Evolutionary conservation across 37 sponge, comb jelly and placozoan species (phyloP), one percentile per base, ranked within the genome.

Genomic region (Diacarnus erythraeanus): DNA sequence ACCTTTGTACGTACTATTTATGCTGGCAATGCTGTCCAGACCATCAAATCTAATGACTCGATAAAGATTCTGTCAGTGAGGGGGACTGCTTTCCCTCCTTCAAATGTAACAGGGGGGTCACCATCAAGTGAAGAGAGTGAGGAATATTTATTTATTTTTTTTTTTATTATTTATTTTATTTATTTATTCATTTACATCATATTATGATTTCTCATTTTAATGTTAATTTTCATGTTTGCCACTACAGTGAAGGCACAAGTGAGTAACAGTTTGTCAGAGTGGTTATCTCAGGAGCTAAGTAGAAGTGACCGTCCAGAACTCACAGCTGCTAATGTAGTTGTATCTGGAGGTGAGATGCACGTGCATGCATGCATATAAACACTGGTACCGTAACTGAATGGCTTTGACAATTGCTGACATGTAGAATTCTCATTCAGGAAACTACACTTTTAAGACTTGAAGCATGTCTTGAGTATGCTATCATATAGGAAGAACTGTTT

Each of bases 221-320:
- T n/a, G n/a, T n/a, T n/a, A n/a, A n/a, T n/a, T n/a, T n/a, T n/a
- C n/a, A n/a, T n/a, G n/a, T n/a, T n/a, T n/a, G n/a, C n/a, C n/a
- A n/a, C n/a, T 26, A 23, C 51, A 74, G 75, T 74, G 1, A 47
- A 34, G 56, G 36, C 58, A 26, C 72, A 69, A 20, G 40, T 42
- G 0, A 31, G 39, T 21, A 82, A 88, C 35, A 58, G 37, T 21
- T 54, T 84, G 5, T 83, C 97, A 1, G 65, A 78, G 57, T 99
- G 87, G 80, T 51, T 87, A 39, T 86, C 91, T 25, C 93, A 94
- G 38, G 92, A 93, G 57, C 72, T 99, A 63, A 91, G 92, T 44
- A 91, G 81, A 54, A 92, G 91, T 70, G 97, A 99, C 65, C 44
- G 99, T 29, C 99, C 99, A 37, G 97, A 99, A 17, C 81, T 99